These are phyloP conservation scores for Nemurella pictetii DNA, from an alignment of 2,888 invertebrate genomes.

Conservation along the genomic window DNA sequence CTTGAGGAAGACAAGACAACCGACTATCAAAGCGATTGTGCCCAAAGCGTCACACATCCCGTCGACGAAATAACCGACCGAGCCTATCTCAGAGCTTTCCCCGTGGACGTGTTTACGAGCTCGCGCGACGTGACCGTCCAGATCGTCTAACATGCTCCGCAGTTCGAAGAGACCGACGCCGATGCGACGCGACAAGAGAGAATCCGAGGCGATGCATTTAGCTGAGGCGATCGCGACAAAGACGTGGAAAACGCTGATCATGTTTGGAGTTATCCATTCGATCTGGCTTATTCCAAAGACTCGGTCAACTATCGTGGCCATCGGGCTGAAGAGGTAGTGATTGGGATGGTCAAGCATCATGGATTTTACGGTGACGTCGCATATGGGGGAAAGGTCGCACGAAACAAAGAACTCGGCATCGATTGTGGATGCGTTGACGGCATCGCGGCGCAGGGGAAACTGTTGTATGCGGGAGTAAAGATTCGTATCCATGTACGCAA, in stretches of 20 bases:
- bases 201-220: constrained; percentile 73
- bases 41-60: constrained; percentile 81
- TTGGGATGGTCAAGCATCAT: constrained; percentile 81
- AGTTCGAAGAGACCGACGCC: constrained; percentile 79
- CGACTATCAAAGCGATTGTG: constrained; percentile 70
- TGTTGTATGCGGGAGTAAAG: constrained; percentile 71
- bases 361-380: constrained; percentile 81
- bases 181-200: constrained; percentile 68
- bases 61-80: constrained; percentile 79
- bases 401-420: constrained; percentile 39
- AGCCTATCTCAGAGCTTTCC: constrained; percentile 79
- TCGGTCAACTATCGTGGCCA: constrained; percentile 73
- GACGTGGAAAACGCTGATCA: constrained; percentile 80
- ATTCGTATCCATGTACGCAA: constrained; percentile 72
- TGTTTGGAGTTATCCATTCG: constrained; percentile 74
- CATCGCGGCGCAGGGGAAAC: constrained; percentile 63
- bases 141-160: constrained; percentile 79
- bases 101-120: constrained; percentile 73
- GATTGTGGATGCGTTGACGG: constrained; percentile 45
- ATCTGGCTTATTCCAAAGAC: constrained; percentile 64
- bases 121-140: constrained; percentile 86
- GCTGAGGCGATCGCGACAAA: constrained; percentile 74
- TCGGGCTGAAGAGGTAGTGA: constrained; percentile 79
- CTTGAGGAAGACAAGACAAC: constrained; percentile 68
- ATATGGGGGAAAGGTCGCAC: constrained; percentile 68